Evolutionary conservation across 2,888 invertebrate species (phyloP), one percentile per base, ranked within the genome.

Genomic region (Pristionchus exspectatus): DNA sequence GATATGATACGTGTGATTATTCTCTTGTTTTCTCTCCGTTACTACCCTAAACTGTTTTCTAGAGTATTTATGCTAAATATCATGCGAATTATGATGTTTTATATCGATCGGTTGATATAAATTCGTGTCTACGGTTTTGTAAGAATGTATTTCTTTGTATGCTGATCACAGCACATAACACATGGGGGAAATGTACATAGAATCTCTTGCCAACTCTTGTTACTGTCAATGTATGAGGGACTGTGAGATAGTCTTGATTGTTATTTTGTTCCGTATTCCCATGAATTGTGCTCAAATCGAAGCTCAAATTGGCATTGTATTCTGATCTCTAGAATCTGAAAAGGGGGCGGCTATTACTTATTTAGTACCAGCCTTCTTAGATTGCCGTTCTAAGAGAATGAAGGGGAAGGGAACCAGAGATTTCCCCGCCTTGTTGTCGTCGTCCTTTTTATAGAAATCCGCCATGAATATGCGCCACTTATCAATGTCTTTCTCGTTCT

Each of bases 61-160:
- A 81, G 81, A 81, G 81, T 81, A 81, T 81, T 81, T 81, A 81
- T 81, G n/a, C 81, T 50, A 81, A 50, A 81, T 44, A 54, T 81
- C 44, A 54, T 27, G 27, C 24, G 12, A 54, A 81, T 54, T 27
- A 81, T 81, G 50, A 54, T 81, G 74, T 81, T 54, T 81, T 81
- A 81, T 81, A 54, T 81, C 81, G 81, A 81, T 50, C 27, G 81
- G 81, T 81, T 81, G 81, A 81, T 81, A 81, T 81, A 81, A 81
- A 81, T 81, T 24, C 50, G 81, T 81, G 81, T 81, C 50, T 81
- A 81, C 81, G 81, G 81, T 81, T 81, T 21, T 81, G 66, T 72
- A 9, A 50, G 9, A 50, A 50, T 50, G 44, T 50, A 50, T 50
- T 50, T 50, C 44, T 50, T 54, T 63, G 63, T 63, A 38, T 74